phyloP scores from a whole-genome alignment of 2,888 invertebrate species.

The Iselma pallidipennis region DNA sequence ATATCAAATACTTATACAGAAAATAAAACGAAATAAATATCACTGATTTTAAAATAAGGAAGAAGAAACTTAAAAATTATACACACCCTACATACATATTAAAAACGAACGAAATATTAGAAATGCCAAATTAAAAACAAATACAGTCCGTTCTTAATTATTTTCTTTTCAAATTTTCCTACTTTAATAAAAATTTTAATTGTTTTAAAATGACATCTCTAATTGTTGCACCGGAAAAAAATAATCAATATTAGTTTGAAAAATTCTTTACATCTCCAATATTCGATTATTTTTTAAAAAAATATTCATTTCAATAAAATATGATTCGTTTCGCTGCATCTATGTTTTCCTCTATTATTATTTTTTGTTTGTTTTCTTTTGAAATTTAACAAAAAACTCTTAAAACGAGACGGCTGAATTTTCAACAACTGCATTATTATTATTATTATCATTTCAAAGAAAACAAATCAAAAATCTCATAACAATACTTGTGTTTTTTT shows the following conservation, averaged over 20 bases:
- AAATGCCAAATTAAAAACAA: background rate
- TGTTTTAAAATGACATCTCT: background rate
- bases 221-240: background rate
- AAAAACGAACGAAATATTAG: background rate
- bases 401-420: background rate
- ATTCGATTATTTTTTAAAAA: background rate
- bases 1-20: background rate
- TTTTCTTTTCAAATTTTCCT: background rate
- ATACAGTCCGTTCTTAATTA: background rate
- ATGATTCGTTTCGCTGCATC: background rate
- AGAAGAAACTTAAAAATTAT: background rate
- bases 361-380: background rate
- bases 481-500: background rate
- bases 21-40: conserved; percentile 8
- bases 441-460: no score
- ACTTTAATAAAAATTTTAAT: background rate
- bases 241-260: background rate
- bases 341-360: no score
- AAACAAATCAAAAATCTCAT: background rate
- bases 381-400: background rate
- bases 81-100: background rate
- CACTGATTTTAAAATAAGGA: conserved; percentile 8
- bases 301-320: background rate
- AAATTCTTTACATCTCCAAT: background rate
- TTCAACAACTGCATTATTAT: background rate